Evolutionary conservation across 2,113 vertebrate genomes (phyloP).

Genomic region (Sus scrofa): DNA sequence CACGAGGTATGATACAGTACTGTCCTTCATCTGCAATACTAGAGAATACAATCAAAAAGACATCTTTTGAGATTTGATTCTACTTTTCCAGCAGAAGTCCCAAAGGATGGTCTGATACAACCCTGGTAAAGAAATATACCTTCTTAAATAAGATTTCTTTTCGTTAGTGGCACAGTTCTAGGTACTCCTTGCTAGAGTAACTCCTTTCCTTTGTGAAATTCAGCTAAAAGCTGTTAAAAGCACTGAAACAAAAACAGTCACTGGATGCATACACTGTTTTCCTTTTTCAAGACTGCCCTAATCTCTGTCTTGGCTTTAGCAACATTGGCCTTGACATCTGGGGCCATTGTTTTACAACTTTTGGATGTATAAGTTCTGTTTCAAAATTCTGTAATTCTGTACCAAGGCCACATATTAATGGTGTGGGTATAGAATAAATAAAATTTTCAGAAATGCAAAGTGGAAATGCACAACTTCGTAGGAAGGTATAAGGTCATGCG

Average conservation of each 20-base stretch:
- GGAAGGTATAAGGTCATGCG: not conserved
- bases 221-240: slow-evolving; percentile 84
- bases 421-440: not conserved
- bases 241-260: not conserved
- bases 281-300: not conserved
- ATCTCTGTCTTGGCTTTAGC: not conserved
- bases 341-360: not conserved
- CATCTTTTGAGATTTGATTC: slow-evolving; percentile 89
- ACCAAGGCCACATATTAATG: not conserved
- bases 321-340: not conserved
- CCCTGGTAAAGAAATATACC: slow-evolving; percentile 83
- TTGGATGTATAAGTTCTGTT: not conserved
- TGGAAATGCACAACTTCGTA: not conserved
- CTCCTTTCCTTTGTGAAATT: slow-evolving; percentile 81
- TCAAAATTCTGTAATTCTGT: not conserved
- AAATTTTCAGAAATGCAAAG: not conserved
- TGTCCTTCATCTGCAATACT: slow-evolving; percentile 89
- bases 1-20: slow-evolving; percentile 89
- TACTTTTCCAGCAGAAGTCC: slow-evolving; percentile 87
- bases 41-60: slow-evolving; percentile 89
- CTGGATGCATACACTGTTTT: slow-evolving; percentile 51
- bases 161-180: slow-evolving; percentile 71
- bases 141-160: slow-evolving; percentile 73
- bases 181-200: slow-evolving; percentile 81
- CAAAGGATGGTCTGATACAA: slow-evolving; percentile 80